Percentiles rank a stretch among this genome's conserved stretches.
phyloP scores from a whole-genome alignment of 2,888 invertebrate species.

The Tiliacea aurago region DNA sequence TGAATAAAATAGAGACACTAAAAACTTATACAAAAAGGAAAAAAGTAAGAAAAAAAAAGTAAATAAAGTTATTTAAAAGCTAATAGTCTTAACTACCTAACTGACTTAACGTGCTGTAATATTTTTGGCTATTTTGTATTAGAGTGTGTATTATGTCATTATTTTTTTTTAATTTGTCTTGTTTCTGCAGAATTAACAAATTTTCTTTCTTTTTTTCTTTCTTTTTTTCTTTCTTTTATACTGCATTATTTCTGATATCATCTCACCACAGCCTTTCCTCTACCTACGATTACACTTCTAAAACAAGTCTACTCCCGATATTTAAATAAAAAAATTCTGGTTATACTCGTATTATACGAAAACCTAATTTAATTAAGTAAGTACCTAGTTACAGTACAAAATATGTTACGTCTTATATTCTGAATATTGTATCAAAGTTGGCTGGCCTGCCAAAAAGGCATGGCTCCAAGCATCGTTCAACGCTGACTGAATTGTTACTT shows the following conservation, averaged over 20 bases:
- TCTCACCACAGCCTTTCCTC: not conserved
- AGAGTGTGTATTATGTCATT: no score
- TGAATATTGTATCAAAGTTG: slow-evolving; percentile 40
- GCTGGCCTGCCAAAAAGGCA: slow-evolving; percentile 42
- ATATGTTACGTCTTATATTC: slow-evolving; percentile 36
- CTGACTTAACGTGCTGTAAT: no score
- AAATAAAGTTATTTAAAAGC: no score
- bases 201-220: no score
- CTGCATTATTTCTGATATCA: not conserved
- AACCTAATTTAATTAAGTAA: slow-evolving; percentile 5
- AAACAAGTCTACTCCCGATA: not conserved
- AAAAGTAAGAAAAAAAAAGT: no score
- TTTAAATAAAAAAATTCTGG: not conserved
- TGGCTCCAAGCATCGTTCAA: slow-evolving; percentile 24
- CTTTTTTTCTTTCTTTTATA: no score
- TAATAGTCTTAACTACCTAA: no score
- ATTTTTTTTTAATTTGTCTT: no score
- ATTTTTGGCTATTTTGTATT: no score
- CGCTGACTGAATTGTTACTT: slow-evolving; percentile 16
- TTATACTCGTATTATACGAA: no score
- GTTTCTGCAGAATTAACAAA: no score
- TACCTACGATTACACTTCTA: not conserved
- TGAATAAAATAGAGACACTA: not conserved
- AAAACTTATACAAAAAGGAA: no score
- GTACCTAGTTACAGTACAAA: not conserved